Conservation (phyloP, 1,140 invertebrate genomes). For the Linepithema humile region DNA sequence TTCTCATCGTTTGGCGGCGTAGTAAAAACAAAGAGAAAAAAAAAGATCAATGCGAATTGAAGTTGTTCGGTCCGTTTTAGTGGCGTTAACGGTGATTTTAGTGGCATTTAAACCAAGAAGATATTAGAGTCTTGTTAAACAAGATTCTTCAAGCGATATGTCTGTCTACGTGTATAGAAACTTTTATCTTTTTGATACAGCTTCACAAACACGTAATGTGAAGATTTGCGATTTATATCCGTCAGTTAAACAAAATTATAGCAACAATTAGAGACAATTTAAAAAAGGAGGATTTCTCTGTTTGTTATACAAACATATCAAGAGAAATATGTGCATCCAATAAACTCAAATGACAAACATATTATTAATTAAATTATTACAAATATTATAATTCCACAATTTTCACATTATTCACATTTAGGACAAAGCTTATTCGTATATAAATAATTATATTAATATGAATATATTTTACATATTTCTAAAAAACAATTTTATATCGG, state of each 20-base stretch:
- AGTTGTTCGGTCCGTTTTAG: neutral
- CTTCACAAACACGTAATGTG: neutral
- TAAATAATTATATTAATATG: neutral
- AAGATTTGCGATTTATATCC: neutral
- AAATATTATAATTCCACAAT: neutral
- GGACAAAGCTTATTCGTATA: neutral
- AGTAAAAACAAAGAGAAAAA: conserved; percentile 11
- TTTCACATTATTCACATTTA: neutral
- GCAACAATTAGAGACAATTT: neutral
- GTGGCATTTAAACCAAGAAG: neutral
- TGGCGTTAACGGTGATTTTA: neutral
- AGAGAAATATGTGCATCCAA: neutral
- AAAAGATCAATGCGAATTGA: neutral
- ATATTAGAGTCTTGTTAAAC: neutral
- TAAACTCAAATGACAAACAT: neutral
- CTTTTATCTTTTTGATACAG: neutral
- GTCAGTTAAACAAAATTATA: neutral
- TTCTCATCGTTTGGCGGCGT: neutral
- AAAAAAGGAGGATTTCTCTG: neutral
- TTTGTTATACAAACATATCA: neutral
- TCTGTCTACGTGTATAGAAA: neutral
- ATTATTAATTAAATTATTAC: neutral
- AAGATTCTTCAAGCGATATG: neutral
- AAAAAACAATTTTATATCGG: neutral
- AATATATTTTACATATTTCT: neutral